These are phyloP conservation scores for Aphaenogaster floridana DNA, from an alignment of 1,140 invertebrate genomes.

Conservation along the genomic window DNA sequence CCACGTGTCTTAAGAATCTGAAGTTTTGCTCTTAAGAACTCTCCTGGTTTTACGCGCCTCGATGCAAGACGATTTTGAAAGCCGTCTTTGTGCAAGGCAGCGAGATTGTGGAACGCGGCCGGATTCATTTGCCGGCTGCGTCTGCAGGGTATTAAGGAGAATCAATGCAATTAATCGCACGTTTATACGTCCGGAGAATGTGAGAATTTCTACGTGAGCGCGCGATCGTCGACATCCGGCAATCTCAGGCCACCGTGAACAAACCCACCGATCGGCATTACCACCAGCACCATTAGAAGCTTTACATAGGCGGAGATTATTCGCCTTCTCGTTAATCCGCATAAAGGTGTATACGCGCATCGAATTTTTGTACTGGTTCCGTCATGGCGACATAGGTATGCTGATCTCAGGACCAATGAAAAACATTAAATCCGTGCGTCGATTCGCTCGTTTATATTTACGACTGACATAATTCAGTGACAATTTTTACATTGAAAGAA, in stretches of 20 bases:
- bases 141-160: slow-evolving; percentile 16
- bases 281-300: background rate
- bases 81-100: slow-evolving; percentile 18
- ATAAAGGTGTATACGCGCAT: background rate
- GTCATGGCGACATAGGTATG: background rate
- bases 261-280: slow-evolving; percentile 23
- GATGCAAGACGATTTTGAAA: slow-evolving; percentile 22
- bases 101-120: background rate
- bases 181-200: slow-evolving; percentile 55
- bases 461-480: background rate
- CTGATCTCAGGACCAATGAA: background rate
- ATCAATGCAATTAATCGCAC: slow-evolving; percentile 61
- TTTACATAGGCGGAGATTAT: slow-evolving; percentile 3
- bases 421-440: background rate
- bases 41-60: background rate
- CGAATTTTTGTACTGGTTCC: background rate
- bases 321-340: slow-evolving; percentile 11
- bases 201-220: slow-evolving; percentile 40
- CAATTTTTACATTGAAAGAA: background rate
- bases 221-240: slow-evolving; percentile 65
- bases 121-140: slow-evolving; percentile 39
- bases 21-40: background rate
- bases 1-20: background rate
- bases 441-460: background rate
- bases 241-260: slow-evolving; percentile 51